Percentiles rank a stretch among this genome's conserved stretches.
These are phyloP conservation scores for Bradypodion ventrale DNA, from an alignment of 2,797 vertebrate genomes.

Conservation along the genomic window DNA sequence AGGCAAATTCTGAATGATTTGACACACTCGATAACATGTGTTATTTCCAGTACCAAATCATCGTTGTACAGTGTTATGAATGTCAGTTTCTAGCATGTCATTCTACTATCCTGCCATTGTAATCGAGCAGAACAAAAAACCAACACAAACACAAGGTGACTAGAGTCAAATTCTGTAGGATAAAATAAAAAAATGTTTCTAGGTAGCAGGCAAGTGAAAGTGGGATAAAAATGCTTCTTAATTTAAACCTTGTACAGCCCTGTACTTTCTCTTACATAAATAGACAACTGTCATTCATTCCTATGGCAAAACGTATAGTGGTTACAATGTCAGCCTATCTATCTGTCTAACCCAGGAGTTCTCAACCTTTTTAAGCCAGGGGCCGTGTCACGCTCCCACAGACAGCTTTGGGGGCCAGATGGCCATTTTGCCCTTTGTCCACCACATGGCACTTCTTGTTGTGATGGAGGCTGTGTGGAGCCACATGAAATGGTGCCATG, in stretches of 20 bases:
- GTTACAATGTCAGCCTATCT: not conserved
- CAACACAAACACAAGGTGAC: not conserved
- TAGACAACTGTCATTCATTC: not conserved
- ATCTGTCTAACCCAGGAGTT: not conserved
- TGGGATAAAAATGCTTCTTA: not conserved
- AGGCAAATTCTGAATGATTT: too few species aligned
- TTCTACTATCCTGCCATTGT: not conserved
- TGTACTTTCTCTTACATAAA: not conserved
- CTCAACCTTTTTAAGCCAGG: too few species aligned
- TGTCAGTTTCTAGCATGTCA: not conserved
- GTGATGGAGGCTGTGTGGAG: too few species aligned
- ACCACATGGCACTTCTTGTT: too few species aligned
- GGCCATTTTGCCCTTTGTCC: too few species aligned
- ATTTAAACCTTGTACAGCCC: not conserved
- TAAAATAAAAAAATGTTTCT: not conserved
- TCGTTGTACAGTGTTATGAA: too few species aligned
- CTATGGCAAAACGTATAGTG: not conserved
- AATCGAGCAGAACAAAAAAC: not conserved
- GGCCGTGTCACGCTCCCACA: too few species aligned
- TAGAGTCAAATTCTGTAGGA: not conserved
- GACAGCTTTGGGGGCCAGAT: too few species aligned
- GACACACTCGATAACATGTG: too few species aligned
- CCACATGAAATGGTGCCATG: too few species aligned
- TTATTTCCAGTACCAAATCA: too few species aligned
- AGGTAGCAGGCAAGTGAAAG: not conserved